A percentile compares a stretch with the other conserved stretches of the same genome.
These are phyloP conservation scores for Dinoponera quadriceps DNA, from an alignment of 1,140 invertebrate genomes.

Conservation along the genomic window DNA sequence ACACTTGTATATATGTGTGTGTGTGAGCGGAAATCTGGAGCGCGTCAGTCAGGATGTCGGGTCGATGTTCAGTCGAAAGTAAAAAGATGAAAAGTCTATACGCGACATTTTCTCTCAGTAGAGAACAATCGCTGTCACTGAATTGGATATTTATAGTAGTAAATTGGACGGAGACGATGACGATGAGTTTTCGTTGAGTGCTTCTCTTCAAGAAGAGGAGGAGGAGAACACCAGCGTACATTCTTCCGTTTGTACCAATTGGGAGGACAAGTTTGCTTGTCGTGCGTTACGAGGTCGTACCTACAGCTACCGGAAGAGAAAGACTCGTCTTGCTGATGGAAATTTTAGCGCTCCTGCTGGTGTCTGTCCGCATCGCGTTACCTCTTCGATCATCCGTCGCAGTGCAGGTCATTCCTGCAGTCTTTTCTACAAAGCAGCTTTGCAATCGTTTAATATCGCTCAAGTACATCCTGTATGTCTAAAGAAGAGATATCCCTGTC, in stretches of 20 bases:
- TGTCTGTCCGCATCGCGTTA: constrained; percentile 75
- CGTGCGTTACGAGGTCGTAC: constrained; percentile 50
- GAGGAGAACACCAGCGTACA: constrained; percentile 63
- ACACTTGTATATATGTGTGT: too few species aligned
- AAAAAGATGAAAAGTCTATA: too few species aligned
- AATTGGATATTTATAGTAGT: constrained; percentile 12
- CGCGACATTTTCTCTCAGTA: too few species aligned
- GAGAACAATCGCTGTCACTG: neutral
- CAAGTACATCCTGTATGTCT: too few species aligned
- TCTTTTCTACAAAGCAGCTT: too few species aligned
- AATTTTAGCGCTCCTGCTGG: constrained; percentile 73
- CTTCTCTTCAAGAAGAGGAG: constrained; percentile 63
- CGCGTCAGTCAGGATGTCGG: neutral
- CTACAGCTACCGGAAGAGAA: constrained; percentile 71
- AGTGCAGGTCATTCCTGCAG: constrained; percentile 71
- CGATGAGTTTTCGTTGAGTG: constrained; percentile 62
- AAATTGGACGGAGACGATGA: constrained; percentile 62
- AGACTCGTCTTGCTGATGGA: constrained; percentile 55
- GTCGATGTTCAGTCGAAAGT: constrained; percentile 46
- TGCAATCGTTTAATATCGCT: too few species aligned
- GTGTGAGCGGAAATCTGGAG: constrained; percentile 72
- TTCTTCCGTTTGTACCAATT: constrained; percentile 49
- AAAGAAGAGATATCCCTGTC: too few species aligned
- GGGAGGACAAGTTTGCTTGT: constrained; percentile 62
- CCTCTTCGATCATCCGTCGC: constrained; percentile 68